Base-by-base conservation (phyloP, 2,888 invertebrate species). In the Orthosia cruda region DNA sequence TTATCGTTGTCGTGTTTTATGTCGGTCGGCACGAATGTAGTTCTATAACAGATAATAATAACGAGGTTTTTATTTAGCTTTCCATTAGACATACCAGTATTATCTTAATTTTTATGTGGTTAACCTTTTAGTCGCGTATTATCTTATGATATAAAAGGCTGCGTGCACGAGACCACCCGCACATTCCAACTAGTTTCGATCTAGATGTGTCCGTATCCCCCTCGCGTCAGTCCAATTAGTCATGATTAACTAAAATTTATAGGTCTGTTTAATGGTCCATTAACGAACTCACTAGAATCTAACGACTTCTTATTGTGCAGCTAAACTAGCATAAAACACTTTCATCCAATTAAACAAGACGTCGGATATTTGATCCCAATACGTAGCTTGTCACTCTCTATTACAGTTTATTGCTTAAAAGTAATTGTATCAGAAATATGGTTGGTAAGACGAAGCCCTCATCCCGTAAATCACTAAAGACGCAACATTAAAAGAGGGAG, bases 171-270 rank as follows among this genome's bases (percentile, higher is more conserved):
- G 96, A 95, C 96, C 96, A 96, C 96, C 96, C 95, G 93, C 90
- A 84, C 76, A 72, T 87, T 86, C 74, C 76, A 72, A 83, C 80
- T 87, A 80, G 81, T 87, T 88, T 87, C 59, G 76, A 85, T 86
- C 82, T 88, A 88, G 91, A 87, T 88, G 85, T 85, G 85, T 86
- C 75, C 83, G 78, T 88, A 77, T 88, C 89, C 92, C 92, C 91
- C 90, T 89, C 91, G 91, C 93, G 92, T 93, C 92, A 92, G 89
- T 92, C 91, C 94, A 96, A 96, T 96, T 96, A 95, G 95, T 95
- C 94, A 95, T 94, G 95, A 96, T 96, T 95, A 96, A 94, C 91
- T 94, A 92, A 93, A 95, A 96, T 96, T 96, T 96, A 96, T 96
- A 92, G 93, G 91, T 93, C 92, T 90, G 91, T 95, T 96, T 95